Base-by-base conservation (phyloP, 2,888 invertebrate species). In the Pseudanteris insignis region DNA sequence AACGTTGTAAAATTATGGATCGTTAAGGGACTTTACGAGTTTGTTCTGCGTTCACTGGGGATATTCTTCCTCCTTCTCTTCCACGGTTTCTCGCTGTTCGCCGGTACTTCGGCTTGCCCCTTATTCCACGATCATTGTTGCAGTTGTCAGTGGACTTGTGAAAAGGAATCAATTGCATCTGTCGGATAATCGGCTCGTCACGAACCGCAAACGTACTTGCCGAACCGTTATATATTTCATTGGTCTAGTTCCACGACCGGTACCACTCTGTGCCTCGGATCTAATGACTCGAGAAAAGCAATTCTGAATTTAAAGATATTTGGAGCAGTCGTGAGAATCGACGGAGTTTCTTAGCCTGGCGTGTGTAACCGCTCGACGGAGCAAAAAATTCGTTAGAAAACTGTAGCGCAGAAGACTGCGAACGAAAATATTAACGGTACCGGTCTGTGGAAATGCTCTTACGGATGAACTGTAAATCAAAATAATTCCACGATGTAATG, bases 21-120 rank as follows among this genome's bases (percentile, higher is more conserved):
- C 75, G 76, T 77, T 77, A 75, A 74, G 70, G 68, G 66, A 68
- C 68, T 76, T 76, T 75, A 74, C 72, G 75, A 76, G 75, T 76
- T 74, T 74, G 70, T 71, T 74, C 72, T 72, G 72, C 57, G 62
- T 70, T 70, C 68, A 64, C 54, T 47, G 48, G 46, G 64, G 58
- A 65, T 63, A 67, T 64, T 63, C 63, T 66, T 63, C 62, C 67
- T 66, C 63, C 41, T 9, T 12, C 32, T 4, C 7, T 40, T 32
- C 46, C 43, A 38, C 32, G 29, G 25, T 38, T 54, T 9, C 34
- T 36, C 14, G 11, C 25, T 53, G 9, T 48, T 41, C 25, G 51
- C 46, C 46, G 26, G 51, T 40, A 33, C 48, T 58, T 50, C 34
- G 44, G 34, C 44, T 33, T 41, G 36, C 21, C 26, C 13, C 38